Evolutionary conservation across 1,140 invertebrate genomes (phyloP), one percentile per base, ranked within the genome.

Genomic region (Macrocentrus cingulum): DNA sequence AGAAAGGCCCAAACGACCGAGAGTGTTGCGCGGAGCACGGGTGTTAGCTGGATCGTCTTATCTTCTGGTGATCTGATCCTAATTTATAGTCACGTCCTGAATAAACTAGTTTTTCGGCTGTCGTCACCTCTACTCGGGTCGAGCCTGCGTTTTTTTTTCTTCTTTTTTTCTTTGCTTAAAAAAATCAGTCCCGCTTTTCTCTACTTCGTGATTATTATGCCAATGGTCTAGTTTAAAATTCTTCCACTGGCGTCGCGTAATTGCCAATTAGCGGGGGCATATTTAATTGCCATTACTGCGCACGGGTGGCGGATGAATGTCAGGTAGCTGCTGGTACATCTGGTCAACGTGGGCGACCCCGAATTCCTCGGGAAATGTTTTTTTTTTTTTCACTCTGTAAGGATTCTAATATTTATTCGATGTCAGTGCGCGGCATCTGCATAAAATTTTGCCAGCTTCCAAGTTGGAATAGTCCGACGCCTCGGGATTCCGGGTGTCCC

Each of bases 101-200:
- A 80, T 80, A 80, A 80, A 80, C 78, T 79, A 80, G 78, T 80
- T 79, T 79, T 72, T 39, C n/a, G 75, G 75, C 76, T 79, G 76
- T 79, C 76, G 75, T 77, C 77, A 79, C 76, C 73, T 78, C 66
- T 64, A 54, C 58, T 64, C 44, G 61, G 56, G 15, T 7, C 60
- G 46, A 41, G 9, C 34, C 36, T 29, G 41, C 44, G 9, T 32
- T 3, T 37, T 29, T 15, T 34, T 37, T 29, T 23, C 32, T 65
- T 53, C 62, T 64, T 61, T n/a, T 50, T 56, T 20, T 23, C 50
- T 37, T 50, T 32, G 11, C 23, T 20, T 37, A 29, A 29, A 29
- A 29, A 29, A 29, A 29, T 29, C 25, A 29, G 25, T 9, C 25
- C 9, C 9, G 25, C 25, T 29, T 29, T 29, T 29, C 25, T 29